Percentiles rank a stretch among this genome's conserved stretches.
These are phyloP conservation scores for Clepsis dumicolana DNA, from an alignment of 2,888 invertebrate genomes.

Conservation along the genomic window DNA sequence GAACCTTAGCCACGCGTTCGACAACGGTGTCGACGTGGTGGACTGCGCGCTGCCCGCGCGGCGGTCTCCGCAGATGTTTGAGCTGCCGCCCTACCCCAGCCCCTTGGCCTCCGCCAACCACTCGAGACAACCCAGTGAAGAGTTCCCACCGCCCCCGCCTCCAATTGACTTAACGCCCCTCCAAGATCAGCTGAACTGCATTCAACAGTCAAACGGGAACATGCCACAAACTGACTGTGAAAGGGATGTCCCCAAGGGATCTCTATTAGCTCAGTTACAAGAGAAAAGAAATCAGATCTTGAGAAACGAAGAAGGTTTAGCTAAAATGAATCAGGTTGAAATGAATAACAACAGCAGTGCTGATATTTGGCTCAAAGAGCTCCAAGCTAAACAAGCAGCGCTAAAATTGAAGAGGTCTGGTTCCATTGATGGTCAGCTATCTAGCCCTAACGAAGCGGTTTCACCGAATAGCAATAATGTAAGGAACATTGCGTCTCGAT, in stretches of 20 bases:
- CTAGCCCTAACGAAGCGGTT: constrained; percentile 61
- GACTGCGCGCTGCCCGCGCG: constrained; percentile 84
- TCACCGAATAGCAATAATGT: constrained; percentile 82
- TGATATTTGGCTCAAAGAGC: constrained; percentile 91
- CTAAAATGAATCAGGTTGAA: constrained; percentile 66
- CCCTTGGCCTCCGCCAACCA: constrained; percentile 92
- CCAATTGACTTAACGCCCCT: constrained; percentile 89
- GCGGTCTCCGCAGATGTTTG: constrained; percentile 80
- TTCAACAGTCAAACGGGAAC: constrained; percentile 60
- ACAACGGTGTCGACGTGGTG: constrained; percentile 87
- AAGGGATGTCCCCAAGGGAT: constrained; percentile 69
- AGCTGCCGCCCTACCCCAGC: constrained; percentile 93
- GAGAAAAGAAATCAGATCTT: constrained; percentile 88
- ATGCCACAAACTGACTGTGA: constrained; percentile 65
- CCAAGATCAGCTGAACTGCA: constrained; percentile 86
- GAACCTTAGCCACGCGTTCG: constrained; percentile 73
- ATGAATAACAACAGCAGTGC: constrained; percentile 62
- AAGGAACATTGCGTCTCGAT: constrained; percentile 93
- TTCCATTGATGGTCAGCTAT: constrained; percentile 72
- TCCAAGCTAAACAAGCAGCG: constrained; percentile 92
- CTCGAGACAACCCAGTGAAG: constrained; percentile 94
- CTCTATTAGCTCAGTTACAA: constrained; percentile 88
- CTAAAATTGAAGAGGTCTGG: constrained; percentile 75
- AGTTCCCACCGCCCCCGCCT: constrained; percentile 95
- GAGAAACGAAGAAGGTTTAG: constrained; percentile 71